Base-by-base conservation (phyloP, 1,140 invertebrate genomes). In the Microplitis mediator region DNA sequence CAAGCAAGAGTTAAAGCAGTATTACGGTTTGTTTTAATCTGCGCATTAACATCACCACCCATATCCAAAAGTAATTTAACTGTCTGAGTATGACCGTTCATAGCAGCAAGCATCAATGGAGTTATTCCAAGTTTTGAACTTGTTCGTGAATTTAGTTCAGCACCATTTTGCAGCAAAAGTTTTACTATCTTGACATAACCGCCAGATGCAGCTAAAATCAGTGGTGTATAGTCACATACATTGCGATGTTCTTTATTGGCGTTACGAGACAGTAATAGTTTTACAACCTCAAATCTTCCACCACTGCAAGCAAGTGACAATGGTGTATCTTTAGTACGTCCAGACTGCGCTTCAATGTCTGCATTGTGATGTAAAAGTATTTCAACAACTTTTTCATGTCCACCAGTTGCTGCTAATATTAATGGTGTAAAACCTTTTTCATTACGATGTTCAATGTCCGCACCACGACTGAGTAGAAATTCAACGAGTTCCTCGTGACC, bases 171-270 rank as follows among this genome's bases (percentile, higher is more conserved):
- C 13, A 99, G 88, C 51, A 99, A 87, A 56, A 99, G 89, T 80
- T 98, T 95, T 75, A 99, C 99, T 78, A 99, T 99, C 84, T 99
- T 98, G 56, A 99, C 97, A 88, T 99, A 99, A 35, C 98, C 98
- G 34, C 97, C 98, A 35, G 97, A 98, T 31, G 98, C 98, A 58
- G 98, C 98, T 71, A 99, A 89, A 82, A 96, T 98, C 3, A 99
- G 89, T 2, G 98, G 98, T 0, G 98, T 99, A 83, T 99, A 99
- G 87, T 99, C 98, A 13, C 97, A 98, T 3, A 99, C 97, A 88
- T 99, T 99, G 54, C 98, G 91, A 88, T 99, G 98, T 87, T 99
- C 98, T 85, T 99, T 99, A 87, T 99, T 99, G 23, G 97, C 96
- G 72, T 93, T 93, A 61, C 94, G 88, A 79, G 90, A 92, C 1